Base-by-base conservation (phyloP, 2,888 invertebrate genomes). In the Lepeophtheirus nordmannii region DNA sequence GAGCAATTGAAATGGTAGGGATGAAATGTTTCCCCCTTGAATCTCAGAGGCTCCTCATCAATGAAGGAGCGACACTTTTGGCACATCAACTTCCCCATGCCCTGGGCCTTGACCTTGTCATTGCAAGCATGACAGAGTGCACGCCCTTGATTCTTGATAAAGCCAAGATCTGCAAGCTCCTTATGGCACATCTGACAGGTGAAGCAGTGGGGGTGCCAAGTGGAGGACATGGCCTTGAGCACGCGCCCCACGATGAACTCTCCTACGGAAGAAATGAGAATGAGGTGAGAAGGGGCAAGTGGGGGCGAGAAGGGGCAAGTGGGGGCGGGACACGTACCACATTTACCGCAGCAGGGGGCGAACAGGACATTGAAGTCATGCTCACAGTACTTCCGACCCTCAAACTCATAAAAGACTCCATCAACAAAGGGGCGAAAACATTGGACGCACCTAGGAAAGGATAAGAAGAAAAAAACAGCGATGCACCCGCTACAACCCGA, bases 1-100 rank as follows among this genome's bases (percentile, higher is more conserved):
- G 92, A 88, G 76, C 98, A 98, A 75, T 91, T 93, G 80, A 97
- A 98, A 77, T 98, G 98, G 78, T 99, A 99, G 0, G 97, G 92
- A 78, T 99, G 98, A 80, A 92, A 99, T 56, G 93, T 89, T 78
- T 98, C 98, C 59, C 94, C 94, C 58, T 91, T 85, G 78, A 88
- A 94, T 69, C 88, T 84, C 72, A 92, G 78, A 1, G 91, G 92
- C 73, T 88, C 87, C 70, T 89, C 91, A 74, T 92, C 92, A 72
- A 92, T 90, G 58, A 89, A 82, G 2, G 90, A 88, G 76, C 90
- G 93, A 84, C 96, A 97, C 76, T 94, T 96, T 77, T 92, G 89
- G 78, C 97, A 97, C 74, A 97, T 87, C 77, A 97, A 93, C 79
- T 93, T 93, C 69, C 94, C 96, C 71, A 88, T 80, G 8, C 90